Percentiles rank a stretch among this genome's conserved stretches.
Conservation (phyloP, 1,140 invertebrate genomes). For the Bombus balteatus region DNA sequence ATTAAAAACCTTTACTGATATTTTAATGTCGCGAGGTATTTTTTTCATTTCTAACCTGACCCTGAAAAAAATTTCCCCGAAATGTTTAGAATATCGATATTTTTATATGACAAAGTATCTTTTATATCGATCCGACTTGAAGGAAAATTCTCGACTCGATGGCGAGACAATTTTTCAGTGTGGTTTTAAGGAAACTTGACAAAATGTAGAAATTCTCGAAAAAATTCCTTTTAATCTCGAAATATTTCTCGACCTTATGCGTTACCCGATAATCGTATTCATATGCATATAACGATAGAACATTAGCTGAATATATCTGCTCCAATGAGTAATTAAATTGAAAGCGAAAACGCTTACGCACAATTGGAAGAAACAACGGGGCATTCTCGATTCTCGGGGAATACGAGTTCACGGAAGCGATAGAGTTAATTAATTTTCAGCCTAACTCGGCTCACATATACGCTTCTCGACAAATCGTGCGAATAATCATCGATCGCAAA, state of each 20-base stretch:
- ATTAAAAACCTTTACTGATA: too few species aligned
- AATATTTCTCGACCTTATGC: neutral
- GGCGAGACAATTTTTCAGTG: too few species aligned
- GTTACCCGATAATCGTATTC: neutral
- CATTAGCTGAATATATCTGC: conserved; percentile 2
- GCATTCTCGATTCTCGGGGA: neutral
- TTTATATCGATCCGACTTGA: neutral
- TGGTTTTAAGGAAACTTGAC: too few species aligned
- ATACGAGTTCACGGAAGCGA: neutral
- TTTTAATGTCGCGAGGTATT: too few species aligned
- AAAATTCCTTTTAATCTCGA: neutral
- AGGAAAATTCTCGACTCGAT: neutral
- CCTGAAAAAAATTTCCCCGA: neutral
- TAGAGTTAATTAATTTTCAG: conserved; percentile 22
- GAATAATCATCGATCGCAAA: too few species aligned
- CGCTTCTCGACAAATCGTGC: neutral
- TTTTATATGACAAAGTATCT: neutral
- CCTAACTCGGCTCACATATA: neutral
- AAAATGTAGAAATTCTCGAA: too few species aligned
- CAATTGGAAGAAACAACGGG: neutral
- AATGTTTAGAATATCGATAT: neutral
- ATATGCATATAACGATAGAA: neutral
- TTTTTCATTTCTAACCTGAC: too few species aligned
- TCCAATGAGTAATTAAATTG: conserved; percentile 12
- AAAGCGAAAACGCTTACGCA: conserved; percentile 10